Evolutionary conservation across 2,113 vertebrate genomes (phyloP), one percentile per base, ranked within the genome.

Genomic region (Tragelaphus scriptus): DNA sequence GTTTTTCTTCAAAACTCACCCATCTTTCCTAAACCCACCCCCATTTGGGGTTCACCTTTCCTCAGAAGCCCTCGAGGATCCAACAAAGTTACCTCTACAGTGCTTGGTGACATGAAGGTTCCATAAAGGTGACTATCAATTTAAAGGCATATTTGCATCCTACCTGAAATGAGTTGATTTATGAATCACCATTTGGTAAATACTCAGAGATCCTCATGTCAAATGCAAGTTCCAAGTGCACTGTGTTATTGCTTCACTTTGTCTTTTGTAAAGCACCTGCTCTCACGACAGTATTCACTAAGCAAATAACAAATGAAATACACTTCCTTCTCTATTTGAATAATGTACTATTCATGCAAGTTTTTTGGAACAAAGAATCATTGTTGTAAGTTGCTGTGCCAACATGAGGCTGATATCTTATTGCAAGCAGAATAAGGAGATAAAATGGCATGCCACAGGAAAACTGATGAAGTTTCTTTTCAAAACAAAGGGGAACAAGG

Each of bases 271-370:
- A 90, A 96, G 59, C 15, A 30, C 80, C 94, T 92, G 92, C 91
- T 97, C 63, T 95, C 96, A 94, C 44, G 96, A 58, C 95, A 90
- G 96, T 96, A 80, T 95, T 94, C 93, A 82, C 95, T 95, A 94
- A 92, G 85, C 95, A 97, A 98, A 98, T 92, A 98, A 79, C 59
- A 92, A 88, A 79, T 55, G 75, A 47, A 96, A 91, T 85, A 91
- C 71, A 97, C 89, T 98, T 97, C 93, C 93, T 96, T 95, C 87
- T 98, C 65, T 88, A 88, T 97, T 97, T 98, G 95, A 95, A 98
- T 98, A 98, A 97, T 96, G 90, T 97, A 75, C 93, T 95, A 97
- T 96, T 97, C 96, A 96, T 97, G 93, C 40, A 25, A 95, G 87
- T 85, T 88, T 28, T 40, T 5, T 56, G 16, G 91, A 96, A 98